A percentile compares a stretch with the other conserved stretches of the same genome.
Conservation (phyloP, 2,888 invertebrate genomes). For the Meteorus colon region DNA sequence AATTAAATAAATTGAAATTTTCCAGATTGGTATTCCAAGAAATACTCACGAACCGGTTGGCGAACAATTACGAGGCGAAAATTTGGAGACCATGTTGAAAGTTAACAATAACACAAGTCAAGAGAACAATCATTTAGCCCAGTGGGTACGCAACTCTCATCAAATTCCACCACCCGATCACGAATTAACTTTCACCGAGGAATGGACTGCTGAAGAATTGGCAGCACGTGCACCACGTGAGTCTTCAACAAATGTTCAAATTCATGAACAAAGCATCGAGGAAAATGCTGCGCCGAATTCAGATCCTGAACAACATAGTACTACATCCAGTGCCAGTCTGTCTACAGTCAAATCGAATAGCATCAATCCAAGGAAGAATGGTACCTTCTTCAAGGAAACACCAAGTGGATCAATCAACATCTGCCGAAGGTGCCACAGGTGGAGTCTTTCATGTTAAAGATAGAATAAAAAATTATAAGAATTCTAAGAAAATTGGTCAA, state of each 20-base stretch:
- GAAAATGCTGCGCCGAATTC: conserved; percentile 64
- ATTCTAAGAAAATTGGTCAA: no score
- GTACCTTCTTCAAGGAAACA: conserved; percentile 60
- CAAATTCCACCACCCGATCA: conserved; percentile 69
- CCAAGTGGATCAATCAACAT: conserved; percentile 66
- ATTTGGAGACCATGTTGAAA: conserved; percentile 53
- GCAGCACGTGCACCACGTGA: conserved; percentile 67
- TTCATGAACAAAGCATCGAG: conserved; percentile 55
- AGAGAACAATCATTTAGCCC: conserved; percentile 65
- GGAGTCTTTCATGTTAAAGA: conserved; percentile 51
- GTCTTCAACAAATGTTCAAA: conserved; percentile 43
- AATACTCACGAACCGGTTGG: conserved; percentile 46
- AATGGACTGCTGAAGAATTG: conserved; percentile 69
- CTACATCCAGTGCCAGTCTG: conserved; percentile 69
- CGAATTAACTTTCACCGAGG: conserved; percentile 64
- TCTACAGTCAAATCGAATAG: conserved; percentile 70
- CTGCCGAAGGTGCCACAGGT: conserved; percentile 71
- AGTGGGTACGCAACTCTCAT: conserved; percentile 70
- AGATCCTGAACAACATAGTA: conserved; percentile 69
- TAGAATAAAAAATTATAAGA: conserved; percentile 17
- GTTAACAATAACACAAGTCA: conserved; percentile 51
- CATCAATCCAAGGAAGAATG: conserved; percentile 63
- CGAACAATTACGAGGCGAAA: conserved; percentile 50
- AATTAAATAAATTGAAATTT: neutral
- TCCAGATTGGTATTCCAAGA: conserved; percentile 48